Evolutionary conservation across 2,888 invertebrate species (phyloP).

Genomic region (Cecidostiba fungosa): DNA sequence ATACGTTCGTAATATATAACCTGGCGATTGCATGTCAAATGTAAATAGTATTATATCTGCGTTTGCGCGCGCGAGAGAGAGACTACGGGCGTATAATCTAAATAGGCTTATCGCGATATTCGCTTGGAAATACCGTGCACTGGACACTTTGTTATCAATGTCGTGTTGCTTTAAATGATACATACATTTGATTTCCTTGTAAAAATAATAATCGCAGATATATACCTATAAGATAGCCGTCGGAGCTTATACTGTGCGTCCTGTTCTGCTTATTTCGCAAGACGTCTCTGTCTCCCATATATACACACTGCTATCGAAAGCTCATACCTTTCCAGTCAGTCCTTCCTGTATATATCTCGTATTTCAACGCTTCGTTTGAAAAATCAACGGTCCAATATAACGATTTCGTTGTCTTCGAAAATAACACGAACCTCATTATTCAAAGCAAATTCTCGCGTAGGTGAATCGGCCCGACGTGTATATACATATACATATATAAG

Average conservation of each 20-base stretch:
- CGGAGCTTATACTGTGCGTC: neutral
- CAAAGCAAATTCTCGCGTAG: neutral
- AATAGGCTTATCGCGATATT: conserved; percentile 53
- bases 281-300: neutral
- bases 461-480: no score
- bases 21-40: conserved; percentile 29
- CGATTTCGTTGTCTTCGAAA: neutral
- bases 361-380: neutral
- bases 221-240: neutral
- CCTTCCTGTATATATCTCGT: neutral
- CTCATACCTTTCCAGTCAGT: neutral
- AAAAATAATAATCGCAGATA: conserved; percentile 1
- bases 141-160: conserved; percentile 37
- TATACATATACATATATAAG: no score
- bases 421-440: neutral
- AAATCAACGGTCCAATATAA: neutral
- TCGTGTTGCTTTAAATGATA: conserved; percentile 4
- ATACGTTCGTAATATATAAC: neutral
- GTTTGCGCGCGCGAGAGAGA: neutral
- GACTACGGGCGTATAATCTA: conserved; percentile 39
- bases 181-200: conserved; percentile 32
- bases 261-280: conserved; percentile 7
- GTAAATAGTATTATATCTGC: conserved; percentile 28
- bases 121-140: conserved; percentile 20
- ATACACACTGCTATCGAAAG: neutral